A percentile compares a stretch with the other conserved stretches of the same genome.
These are phyloP conservation scores for Caenorhabditis brenneri DNA, from an alignment of 1,140 invertebrate genomes.

Conservation along the genomic window DNA sequence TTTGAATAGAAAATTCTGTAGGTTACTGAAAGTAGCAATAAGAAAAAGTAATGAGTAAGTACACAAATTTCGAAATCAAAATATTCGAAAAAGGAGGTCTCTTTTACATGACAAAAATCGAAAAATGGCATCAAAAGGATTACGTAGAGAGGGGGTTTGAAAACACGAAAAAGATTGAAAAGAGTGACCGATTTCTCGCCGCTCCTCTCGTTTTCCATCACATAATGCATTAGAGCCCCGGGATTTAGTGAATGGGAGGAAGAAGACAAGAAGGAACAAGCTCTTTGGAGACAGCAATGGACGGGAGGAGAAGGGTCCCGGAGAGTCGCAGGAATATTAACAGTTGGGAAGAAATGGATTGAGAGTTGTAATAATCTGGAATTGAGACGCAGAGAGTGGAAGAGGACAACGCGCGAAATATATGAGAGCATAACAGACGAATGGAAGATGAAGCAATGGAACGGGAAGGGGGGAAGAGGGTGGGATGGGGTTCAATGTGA, in stretches of 20 bases:
- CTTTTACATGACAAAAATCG: constrained; percentile 24
- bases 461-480: no score
- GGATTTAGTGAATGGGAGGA: constrained; percentile 2
- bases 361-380: constrained; percentile 40
- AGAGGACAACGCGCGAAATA: constrained; percentile 8
- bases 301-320: constrained; percentile 6
- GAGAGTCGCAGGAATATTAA: constrained; percentile 24
- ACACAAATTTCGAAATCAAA: background rate
- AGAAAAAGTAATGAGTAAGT: background rate
- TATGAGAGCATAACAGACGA: background rate
- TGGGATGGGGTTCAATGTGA: background rate
- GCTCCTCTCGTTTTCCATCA: background rate
- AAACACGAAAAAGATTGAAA: background rate
- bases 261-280: background rate
- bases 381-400: constrained; percentile 17
- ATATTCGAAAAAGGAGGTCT: background rate
- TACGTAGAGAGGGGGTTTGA: constrained; percentile 3
- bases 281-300: background rate
- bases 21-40: no score
- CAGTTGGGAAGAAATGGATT: background rate
- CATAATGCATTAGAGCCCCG: constrained; percentile 29
- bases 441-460: background rate
- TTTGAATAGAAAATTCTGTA: no score
- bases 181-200: background rate
- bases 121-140: constrained; percentile 23